Conservation (phyloP, 1,140 invertebrate species). For the Harpegnathos saltator region DNA sequence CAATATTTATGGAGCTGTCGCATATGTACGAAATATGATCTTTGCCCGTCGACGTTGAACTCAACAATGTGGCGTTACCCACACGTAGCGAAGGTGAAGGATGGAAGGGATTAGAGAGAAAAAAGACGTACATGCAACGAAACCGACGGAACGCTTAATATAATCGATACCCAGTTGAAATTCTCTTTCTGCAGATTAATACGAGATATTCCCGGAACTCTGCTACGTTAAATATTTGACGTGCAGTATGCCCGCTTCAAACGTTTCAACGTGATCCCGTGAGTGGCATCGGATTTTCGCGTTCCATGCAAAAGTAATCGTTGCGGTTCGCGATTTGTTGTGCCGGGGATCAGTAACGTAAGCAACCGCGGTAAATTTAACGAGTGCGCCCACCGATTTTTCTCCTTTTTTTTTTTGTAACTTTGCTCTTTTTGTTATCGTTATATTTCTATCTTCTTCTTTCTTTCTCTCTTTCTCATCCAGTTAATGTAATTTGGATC, state of each 20-base stretch:
- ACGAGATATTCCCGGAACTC: neutral
- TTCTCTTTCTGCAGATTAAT: slow-evolving; percentile 39
- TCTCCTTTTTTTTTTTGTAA: neutral
- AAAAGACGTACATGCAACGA: neutral
- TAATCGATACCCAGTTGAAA: neutral
- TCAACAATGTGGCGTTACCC: neutral
- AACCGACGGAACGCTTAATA: neutral
- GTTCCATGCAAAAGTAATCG: slow-evolving; percentile 34
- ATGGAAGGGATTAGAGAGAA: too few relatives aligned
- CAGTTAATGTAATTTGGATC: too few relatives aligned
- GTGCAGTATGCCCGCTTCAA: slow-evolving; percentile 8
- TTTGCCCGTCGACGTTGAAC: too few relatives aligned
- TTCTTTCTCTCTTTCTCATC: neutral
- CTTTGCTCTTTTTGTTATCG: neutral
- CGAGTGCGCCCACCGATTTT: slow-evolving; percentile 5
- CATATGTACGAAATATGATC: neutral
- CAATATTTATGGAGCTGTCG: neutral
- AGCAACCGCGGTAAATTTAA: slow-evolving; percentile 1
- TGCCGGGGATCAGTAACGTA: neutral
- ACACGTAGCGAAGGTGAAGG: too few relatives aligned
- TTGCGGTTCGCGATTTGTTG: neutral
- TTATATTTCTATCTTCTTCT: too few relatives aligned
- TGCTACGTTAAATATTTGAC: slow-evolving; percentile 18
- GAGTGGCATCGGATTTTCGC: slow-evolving; percentile 24
- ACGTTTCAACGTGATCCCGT: slow-evolving; percentile 10